Evolutionary conservation across 2,113 vertebrate genomes (phyloP).

Genomic region (Nyctibius bracteatus): DNA sequence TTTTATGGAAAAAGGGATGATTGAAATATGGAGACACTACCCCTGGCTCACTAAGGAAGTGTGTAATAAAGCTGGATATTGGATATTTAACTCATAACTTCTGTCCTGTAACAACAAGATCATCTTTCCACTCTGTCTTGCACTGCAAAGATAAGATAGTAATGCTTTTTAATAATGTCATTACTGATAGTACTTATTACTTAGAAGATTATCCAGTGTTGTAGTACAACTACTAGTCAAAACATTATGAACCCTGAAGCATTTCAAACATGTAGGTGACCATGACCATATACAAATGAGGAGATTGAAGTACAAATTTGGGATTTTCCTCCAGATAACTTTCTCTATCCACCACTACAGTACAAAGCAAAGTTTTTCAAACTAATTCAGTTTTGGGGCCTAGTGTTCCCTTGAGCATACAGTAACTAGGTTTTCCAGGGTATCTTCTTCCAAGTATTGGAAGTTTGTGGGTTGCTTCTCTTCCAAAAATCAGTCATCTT

Average conservation of each 20-base stretch:
- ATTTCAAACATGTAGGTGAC: background rate
- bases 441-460: background rate
- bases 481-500: background rate
- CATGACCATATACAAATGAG: background rate
- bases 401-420: background rate
- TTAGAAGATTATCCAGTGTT: background rate
- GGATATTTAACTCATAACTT: background rate
- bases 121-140: background rate
- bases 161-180: background rate
- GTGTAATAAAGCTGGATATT: background rate
- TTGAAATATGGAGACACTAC: background rate
- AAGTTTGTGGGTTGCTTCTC: background rate
- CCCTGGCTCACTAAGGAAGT: background rate
- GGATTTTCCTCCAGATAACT: background rate
- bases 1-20: background rate
- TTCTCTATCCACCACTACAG: background rate
- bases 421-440: background rate
- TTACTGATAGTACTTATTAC: background rate
- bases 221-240: background rate
- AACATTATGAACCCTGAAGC: background rate
- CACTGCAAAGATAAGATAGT: background rate
- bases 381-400: background rate
- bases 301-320: background rate
- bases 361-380: background rate
- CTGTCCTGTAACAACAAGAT: background rate